These are phyloP conservation scores for Heliconius nattereri DNA, from an alignment of 1,140 invertebrate genomes.

Conservation along the genomic window DNA sequence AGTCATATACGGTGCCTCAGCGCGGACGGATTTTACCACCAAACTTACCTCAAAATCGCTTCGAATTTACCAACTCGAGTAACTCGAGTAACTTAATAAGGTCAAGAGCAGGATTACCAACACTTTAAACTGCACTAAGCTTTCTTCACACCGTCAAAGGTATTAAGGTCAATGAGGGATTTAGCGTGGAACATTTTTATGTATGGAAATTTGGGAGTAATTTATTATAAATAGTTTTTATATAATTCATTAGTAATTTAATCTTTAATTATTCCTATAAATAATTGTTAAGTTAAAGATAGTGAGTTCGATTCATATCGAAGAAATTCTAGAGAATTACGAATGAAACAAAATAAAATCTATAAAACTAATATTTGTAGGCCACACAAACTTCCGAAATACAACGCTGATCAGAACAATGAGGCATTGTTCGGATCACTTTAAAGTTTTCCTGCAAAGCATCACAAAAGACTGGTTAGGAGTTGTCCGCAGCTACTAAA, in stretches of 20 bases:
- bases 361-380: conserved; percentile 27
- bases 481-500: conserved; percentile 2
- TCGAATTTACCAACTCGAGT: too few relatives aligned
- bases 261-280: too few relatives aligned
- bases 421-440: conserved; percentile 24
- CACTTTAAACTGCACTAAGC: conserved; percentile 6
- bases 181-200: conserved; percentile 1
- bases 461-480: conserved; percentile 11
- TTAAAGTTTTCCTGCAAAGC: conserved; percentile 24
- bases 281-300: too few relatives aligned
- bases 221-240: not conserved
- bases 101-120: not conserved
- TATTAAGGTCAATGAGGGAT: not conserved
- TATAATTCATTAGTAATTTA: too few relatives aligned
- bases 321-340: too few relatives aligned
- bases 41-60: too few relatives aligned
- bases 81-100: not conserved
- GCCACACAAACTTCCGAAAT: conserved; percentile 15
- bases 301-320: too few relatives aligned
- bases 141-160: not conserved
- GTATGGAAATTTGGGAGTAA: not conserved
- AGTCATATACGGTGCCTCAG: not conserved
- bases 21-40: too few relatives aligned
- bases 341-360: not conserved
- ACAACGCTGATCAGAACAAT: conserved; percentile 25